Percentiles rank a stretch among this genome's conserved stretches.
Evolutionary conservation across 2,797 vertebrate genomes (phyloP).

Genomic region (Phylloscopus collybita): DNA sequence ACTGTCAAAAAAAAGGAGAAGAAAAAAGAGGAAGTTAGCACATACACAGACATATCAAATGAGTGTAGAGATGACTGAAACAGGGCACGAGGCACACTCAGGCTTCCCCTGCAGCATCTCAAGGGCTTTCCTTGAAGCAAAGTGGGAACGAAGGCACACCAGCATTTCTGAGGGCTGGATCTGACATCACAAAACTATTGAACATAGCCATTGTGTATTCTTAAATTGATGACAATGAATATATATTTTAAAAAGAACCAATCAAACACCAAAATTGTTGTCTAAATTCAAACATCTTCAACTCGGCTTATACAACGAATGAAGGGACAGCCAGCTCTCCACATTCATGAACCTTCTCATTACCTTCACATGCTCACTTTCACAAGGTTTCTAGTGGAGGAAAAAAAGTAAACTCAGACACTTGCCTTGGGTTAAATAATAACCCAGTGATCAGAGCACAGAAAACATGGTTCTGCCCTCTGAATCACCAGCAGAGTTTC

Average conservation of each 20-base stretch:
- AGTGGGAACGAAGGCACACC: background rate
- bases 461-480: background rate
- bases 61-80: background rate
- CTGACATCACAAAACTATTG: background rate
- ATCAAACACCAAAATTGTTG: background rate
- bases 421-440: slow-evolving; percentile 2
- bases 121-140: background rate
- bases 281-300: background rate
- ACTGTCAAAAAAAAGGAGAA: slow-evolving; percentile 67
- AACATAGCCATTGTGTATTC: rapidly evolving
- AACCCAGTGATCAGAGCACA: background rate
- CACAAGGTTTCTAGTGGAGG: background rate
- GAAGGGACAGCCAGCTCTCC: background rate
- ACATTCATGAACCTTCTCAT: background rate
- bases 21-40: slow-evolving; percentile 21
- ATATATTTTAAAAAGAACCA: rapidly evolving
- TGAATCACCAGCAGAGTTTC: background rate
- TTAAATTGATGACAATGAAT: background rate
- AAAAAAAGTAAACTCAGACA: background rate
- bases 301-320: background rate
- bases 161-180: background rate
- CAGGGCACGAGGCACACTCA: rapidly evolving
- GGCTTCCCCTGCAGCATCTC: background rate
- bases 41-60: rapidly evolving
- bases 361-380: background rate